Evolutionary conservation across 1,140 invertebrate species (phyloP).

Genomic region (Vanessa tameamea): DNA sequence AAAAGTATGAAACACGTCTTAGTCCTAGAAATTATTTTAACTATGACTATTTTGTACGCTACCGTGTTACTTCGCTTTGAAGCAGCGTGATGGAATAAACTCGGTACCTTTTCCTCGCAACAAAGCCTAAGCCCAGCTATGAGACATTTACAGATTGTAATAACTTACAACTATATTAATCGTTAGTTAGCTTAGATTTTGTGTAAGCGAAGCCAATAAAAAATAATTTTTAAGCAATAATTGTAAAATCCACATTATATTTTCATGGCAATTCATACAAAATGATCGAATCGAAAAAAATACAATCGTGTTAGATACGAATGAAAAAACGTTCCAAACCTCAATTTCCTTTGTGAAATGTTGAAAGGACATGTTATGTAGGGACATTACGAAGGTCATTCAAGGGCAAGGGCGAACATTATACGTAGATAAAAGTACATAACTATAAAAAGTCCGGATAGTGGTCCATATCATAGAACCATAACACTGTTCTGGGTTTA

Average conservation of each 20-base stretch:
- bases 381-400: slow-evolving; percentile 45
- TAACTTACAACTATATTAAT: too few species aligned
- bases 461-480: slow-evolving; percentile 31
- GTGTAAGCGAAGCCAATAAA: neutral
- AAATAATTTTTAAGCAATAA: neutral
- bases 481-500: slow-evolving; percentile 27
- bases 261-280: neutral
- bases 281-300: neutral
- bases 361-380: slow-evolving; percentile 42
- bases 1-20: too few species aligned
- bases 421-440: slow-evolving; percentile 40
- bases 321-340: slow-evolving; percentile 35
- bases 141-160: too few species aligned
- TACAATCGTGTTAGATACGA: slow-evolving; percentile 7
- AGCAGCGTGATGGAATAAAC: too few species aligned
- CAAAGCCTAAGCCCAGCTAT: too few species aligned
- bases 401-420: slow-evolving; percentile 43
- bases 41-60: too few species aligned
- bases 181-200: too few species aligned
- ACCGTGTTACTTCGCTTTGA: too few species aligned
- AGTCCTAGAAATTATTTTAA: too few species aligned
- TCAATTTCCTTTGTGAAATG: slow-evolving; percentile 48
- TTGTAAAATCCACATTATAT: neutral
- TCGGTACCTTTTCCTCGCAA: too few species aligned
- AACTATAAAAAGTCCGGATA: slow-evolving; percentile 39